A percentile compares a stretch with the other conserved stretches of the same genome.
Conservation (phyloP, 2,888 invertebrate genomes). For the Erebia aethiops region DNA sequence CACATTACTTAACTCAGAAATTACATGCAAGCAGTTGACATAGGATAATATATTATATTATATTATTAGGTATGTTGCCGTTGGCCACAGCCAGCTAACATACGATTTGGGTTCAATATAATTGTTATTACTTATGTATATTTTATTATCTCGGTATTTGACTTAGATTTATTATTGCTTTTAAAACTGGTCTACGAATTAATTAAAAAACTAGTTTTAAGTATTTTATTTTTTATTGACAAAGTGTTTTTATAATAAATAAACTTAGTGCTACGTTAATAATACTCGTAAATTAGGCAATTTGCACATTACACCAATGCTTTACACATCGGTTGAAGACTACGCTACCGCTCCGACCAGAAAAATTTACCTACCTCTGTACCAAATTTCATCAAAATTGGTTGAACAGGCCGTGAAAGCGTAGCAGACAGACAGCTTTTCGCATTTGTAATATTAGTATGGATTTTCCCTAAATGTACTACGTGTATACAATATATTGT, state of each 20-base stretch:
- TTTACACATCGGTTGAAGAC: slow-evolving; percentile 8
- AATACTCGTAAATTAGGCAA: slow-evolving; percentile 60
- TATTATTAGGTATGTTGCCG: background rate
- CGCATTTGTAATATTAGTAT: no score
- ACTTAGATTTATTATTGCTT: background rate
- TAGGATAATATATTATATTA: no score
- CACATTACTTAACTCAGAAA: background rate
- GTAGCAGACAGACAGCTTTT: no score
- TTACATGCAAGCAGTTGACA: background rate
- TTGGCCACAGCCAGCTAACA: background rate
- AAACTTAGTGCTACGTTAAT: slow-evolving; percentile 56
- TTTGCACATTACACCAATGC: slow-evolving; percentile 46
- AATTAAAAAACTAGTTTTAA: slow-evolving; percentile 1
- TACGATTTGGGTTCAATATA: background rate
- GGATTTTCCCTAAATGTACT: no score
- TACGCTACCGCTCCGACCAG: background rate
- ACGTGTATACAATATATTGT: no score
- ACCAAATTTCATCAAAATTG: no score
- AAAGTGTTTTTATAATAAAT: slow-evolving; percentile 50
- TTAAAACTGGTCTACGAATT: background rate
- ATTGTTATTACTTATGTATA: background rate
- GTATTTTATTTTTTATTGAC: slow-evolving; percentile 27
- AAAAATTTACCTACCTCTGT: no score
- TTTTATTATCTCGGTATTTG: background rate
- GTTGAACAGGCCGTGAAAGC: no score